Evolutionary conservation across 2,888 invertebrate species (phyloP).

Genomic region (Drosophila kanekoi): DNA sequence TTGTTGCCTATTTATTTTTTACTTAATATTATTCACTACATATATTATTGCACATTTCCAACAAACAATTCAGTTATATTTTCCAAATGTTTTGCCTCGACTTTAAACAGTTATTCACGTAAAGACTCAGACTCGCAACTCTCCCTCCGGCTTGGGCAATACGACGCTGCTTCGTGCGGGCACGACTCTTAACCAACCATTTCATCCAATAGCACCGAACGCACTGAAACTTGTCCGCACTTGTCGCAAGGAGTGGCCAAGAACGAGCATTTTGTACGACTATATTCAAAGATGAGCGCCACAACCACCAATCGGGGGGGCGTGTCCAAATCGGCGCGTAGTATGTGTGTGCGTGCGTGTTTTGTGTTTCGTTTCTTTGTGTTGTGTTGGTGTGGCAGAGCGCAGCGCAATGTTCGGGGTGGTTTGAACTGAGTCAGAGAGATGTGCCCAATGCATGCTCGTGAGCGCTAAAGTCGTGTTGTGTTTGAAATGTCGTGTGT

Average conservation of each 20-base stretch:
- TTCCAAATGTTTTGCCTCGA: constrained; percentile 5
- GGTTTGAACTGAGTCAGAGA: constrained; percentile 20
- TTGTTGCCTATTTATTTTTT: constrained; percentile 30
- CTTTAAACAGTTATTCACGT: constrained; percentile 12
- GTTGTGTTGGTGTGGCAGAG: constrained; percentile 23
- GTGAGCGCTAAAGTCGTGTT: constrained; percentile 30
- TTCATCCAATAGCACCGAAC: constrained; percentile 85
- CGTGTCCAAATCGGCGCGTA: constrained; percentile 36
- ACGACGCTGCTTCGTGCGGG: constrained; percentile 70
- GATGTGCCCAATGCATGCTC: constrained; percentile 36
- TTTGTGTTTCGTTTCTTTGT: not conserved
- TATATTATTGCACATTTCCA: constrained; percentile 38
- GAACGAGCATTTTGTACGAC: constrained; percentile 38
- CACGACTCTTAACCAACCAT: constrained; percentile 79
- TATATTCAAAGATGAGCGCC: constrained; percentile 57
- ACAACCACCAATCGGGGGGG: constrained; percentile 57
- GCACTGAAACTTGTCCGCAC: constrained; percentile 81
- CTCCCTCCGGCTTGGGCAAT: constrained; percentile 51
- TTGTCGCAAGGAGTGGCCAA: constrained; percentile 81
- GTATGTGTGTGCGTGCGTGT: constrained; percentile 7
- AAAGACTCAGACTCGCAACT: constrained; percentile 46
- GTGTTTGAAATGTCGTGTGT: not conserved
- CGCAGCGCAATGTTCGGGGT: constrained; percentile 34
- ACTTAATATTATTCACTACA: constrained; percentile 38
- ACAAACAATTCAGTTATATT: not conserved